Evolutionary conservation across 2,888 invertebrate species (phyloP).

Genomic region (Neoaliturus tenellus): DNA sequence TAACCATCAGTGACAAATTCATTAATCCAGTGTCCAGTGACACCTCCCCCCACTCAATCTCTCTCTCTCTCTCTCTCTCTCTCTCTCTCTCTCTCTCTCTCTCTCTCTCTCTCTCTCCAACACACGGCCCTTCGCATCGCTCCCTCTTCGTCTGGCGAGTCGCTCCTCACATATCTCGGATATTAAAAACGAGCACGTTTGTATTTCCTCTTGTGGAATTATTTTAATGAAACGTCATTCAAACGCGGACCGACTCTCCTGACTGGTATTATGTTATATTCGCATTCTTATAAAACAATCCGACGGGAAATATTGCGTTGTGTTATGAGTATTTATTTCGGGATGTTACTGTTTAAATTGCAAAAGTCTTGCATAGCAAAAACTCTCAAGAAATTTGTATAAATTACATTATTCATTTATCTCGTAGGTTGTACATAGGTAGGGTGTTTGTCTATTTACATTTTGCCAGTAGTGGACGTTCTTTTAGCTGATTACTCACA

Average conservation of each 20-base stretch:
- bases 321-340: background rate
- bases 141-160: no score
- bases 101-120: background rate
- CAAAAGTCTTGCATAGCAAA: no score
- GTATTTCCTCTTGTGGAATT: conserved; percentile 7
- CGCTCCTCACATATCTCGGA: background rate
- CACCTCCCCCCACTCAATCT: background rate
- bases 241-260: background rate
- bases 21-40: background rate
- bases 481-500: no score
- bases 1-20: conserved; percentile 11
- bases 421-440: no score
- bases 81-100: no score
- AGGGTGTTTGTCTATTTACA: no score
- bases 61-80: background rate
- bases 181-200: conserved; percentile 27
- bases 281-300: conserved; percentile 22
- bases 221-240: conserved; percentile 46
- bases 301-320: background rate
- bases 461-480: no score
- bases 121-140: no score
- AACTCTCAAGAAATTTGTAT: no score
- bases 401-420: no score
- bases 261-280: background rate
- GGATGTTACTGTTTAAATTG: no score